phyloP scores from a whole-genome alignment of 2,797 vertebrate species.

The Scyliorhinus canicula region DNA sequence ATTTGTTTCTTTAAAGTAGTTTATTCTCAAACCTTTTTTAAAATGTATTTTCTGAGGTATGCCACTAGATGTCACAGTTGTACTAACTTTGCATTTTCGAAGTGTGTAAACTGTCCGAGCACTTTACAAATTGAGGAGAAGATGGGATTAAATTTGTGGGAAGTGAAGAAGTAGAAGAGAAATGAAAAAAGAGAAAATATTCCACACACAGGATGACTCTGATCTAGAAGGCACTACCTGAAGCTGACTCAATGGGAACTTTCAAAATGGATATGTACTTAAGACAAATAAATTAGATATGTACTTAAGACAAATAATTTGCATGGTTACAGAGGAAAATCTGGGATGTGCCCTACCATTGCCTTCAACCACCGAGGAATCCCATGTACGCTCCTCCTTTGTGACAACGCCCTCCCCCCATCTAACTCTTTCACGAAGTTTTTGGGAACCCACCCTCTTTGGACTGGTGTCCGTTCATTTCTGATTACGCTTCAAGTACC shows the following conservation, averaged over 20 bases:
- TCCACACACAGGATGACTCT: not conserved
- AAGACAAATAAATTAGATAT: not conserved
- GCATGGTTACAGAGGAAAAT: not conserved
- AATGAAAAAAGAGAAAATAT: not conserved
- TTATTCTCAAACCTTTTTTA: not conserved
- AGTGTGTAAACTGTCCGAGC: not conserved
- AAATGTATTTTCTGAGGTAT: not conserved
- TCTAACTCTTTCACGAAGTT: not conserved
- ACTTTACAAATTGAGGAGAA: not conserved
- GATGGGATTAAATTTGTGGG: not conserved
- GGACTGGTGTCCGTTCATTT: too few species aligned
- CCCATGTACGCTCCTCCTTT: not conserved
- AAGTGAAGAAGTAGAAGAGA: not conserved
- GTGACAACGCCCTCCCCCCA: not conserved
- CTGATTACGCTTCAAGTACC: too few species aligned
- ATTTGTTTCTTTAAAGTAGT: not conserved
- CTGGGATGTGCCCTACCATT: not conserved
- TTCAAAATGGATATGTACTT: not conserved
- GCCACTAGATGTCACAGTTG: not conserved
- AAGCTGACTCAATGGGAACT: not conserved
- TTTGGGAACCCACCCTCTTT: not conserved
- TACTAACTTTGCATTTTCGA: not conserved
- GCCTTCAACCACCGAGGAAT: not conserved
- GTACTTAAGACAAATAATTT: not conserved
- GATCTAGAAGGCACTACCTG: not conserved